Evolutionary conservation across 2,888 invertebrate genomes (phyloP), one percentile per base, ranked within the genome.

Genomic region (Tachina lurida): DNA sequence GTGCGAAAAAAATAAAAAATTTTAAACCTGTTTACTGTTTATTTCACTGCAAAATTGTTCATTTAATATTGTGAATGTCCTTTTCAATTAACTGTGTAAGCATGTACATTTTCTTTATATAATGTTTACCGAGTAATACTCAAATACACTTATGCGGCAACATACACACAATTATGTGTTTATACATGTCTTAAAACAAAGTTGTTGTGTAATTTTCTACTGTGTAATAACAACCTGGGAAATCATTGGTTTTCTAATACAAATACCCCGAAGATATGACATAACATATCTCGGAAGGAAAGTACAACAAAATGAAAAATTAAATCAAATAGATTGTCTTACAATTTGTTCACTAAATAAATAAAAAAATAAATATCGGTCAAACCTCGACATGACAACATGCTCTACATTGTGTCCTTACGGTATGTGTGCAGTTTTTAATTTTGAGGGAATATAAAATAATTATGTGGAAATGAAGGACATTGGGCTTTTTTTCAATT

Each of bases 221-320:
- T 10, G 56, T 58, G 22, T 76, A 87, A 84, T 88, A 88, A 88
- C 87, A 88, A 88, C 89, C 84, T 87, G 89, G 89, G 88, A 89
- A 89, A 89, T 89, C 89, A 89, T 88, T 84, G 84, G 83, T 82
- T 81, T 80, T 81, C 85, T 87, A 88, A 87, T 84, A 87, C 70
- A 87, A 88, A 88, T 86, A 84, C 88, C 88, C 88, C 41, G 67
- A 84, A 81, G 88, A 79, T 84, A 65, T 62, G 67, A 63, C 83
- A 84, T 87, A 84, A 84, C 87, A 86, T 87, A 77, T 84, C 67
- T 84, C 79, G 41, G 7, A 58, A 49, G 41, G 3, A 67, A 47
- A 39, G 31, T 17, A 60, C 63, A 70, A 63, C 19, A 54, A 10
- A 82, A 54, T 58, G 7, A 52, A 10, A 22, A 49, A 45, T 2